These are phyloP conservation scores for Channallabes apus DNA, from an alignment of 2,797 vertebrate genomes.

Conservation along the genomic window DNA sequence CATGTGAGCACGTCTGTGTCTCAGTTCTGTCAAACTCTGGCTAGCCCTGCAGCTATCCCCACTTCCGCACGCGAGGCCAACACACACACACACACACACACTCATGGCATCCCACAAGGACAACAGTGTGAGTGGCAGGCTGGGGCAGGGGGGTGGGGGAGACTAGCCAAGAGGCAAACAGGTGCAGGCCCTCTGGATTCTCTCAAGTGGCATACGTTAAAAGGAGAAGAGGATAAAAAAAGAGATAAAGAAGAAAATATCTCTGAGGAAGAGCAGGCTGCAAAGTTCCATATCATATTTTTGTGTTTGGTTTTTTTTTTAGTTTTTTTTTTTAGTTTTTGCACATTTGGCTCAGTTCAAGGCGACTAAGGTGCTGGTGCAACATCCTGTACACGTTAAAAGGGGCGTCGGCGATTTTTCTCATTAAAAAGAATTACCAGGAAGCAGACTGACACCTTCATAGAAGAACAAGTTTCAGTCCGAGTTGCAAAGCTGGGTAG, in stretches of 20 bases:
- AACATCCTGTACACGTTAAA: neutral
- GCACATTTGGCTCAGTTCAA: constrained; percentile 34
- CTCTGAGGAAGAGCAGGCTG: constrained; percentile 72
- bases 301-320: constrained; percentile 30
- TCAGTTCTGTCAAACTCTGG: constrained; percentile 70
- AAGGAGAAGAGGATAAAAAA: constrained; percentile 56
- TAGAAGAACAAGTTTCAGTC: neutral
- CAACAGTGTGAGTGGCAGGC: constrained; percentile 78
- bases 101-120: constrained; percentile 71
- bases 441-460: neutral
- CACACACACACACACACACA: constrained; percentile 59
- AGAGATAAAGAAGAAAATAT: constrained; percentile 71
- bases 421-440: neutral
- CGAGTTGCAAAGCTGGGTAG: neutral
- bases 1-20: constrained; percentile 51
- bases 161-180: constrained; percentile 82
- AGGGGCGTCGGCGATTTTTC: neutral
- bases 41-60: constrained; percentile 76
- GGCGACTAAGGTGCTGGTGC: constrained; percentile 4
- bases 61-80: constrained; percentile 74
- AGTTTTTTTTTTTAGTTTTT: constrained; percentile 34
- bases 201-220: constrained; percentile 80
- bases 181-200: constrained; percentile 82
- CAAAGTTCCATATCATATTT: constrained; percentile 67
- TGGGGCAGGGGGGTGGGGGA: constrained; percentile 71